Base-by-base conservation (phyloP, 2,888 invertebrate genomes). In the Mythimna impura region DNA sequence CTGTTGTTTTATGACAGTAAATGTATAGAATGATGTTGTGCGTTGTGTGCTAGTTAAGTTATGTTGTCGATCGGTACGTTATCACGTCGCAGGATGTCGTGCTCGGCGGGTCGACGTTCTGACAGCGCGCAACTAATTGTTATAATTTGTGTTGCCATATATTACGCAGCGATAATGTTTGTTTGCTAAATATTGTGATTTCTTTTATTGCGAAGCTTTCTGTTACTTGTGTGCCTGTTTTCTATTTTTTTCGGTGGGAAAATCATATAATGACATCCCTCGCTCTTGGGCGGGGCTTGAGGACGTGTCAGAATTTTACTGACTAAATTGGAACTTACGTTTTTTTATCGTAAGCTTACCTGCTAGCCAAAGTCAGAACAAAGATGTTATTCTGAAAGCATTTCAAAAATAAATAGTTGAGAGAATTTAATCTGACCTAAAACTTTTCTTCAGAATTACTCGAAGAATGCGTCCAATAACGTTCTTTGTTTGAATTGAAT, bases 61-160 rank as follows among this genome's bases (percentile, higher is more conserved):
- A 69, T 84, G 86, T 84, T 82, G 88, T 88, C 85, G 86, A 86
- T 88, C 87, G 83, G 75, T 74, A 76, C 81, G 86, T 88, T 90
- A 92, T 93, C 92, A 83, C 83, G 84, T 83, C 89, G 90, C 93
- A 94, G 94, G 95, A 95, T 94, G 95, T 93, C 92, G 90, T 83
- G 74, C 78, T 66, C 83, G 88, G 71, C 89, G 93, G 95, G 94
- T 94, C 95, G 94, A 89, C 91, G 95, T 75, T 93, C 94, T 90
- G 94, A 89, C 93, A 89, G 89, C 83, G 89, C 90, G 86, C 87
- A 89, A 87, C 91, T 93, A 94, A 94, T 94, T 94, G 91, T 92
- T 91, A 93, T 92, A 93, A 93, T 93, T 94, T 87, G 81, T 76
- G 70, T 55, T 80, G 67, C 76, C 84, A 76, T 81, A 75, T 70